These are phyloP conservation scores for Porites divaricata DNA, from an alignment of 92 coral and sea anemone species.

Conservation along the genomic window DNA sequence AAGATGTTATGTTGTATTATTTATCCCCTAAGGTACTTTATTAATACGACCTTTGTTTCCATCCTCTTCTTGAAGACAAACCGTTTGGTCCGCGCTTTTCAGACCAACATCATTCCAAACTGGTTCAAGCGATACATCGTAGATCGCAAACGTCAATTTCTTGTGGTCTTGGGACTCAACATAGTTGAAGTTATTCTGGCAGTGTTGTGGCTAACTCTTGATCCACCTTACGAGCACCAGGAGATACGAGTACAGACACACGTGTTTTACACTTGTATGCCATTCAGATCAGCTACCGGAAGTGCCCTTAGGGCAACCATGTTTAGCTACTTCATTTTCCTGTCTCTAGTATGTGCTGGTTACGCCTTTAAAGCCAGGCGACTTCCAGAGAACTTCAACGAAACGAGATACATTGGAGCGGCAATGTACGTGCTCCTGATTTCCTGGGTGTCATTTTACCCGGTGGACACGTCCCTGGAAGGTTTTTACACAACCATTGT, in stretches of 20 bases:
- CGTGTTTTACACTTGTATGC: conserved; percentile 50
- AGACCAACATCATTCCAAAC: conserved; percentile 44
- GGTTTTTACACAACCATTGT: conserved; percentile 58
- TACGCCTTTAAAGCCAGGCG: conserved; percentile 65
- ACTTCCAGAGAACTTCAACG: conserved; percentile 63
- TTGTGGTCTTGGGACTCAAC: conserved; percentile 41
- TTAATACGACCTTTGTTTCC: conserved; percentile 72
- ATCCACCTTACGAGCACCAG: conserved; percentile 46
- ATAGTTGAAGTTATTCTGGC: conserved; percentile 45
- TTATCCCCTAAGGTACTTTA: conserved; percentile 74
- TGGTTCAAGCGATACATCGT: conserved; percentile 53
- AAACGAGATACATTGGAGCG: conserved; percentile 56
- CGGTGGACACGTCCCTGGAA: conserved; percentile 59
- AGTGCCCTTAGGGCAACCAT: conserved; percentile 25
- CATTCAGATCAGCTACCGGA: conserved; percentile 36
- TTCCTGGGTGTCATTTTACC: conserved; percentile 61
- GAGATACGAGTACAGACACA: conserved; percentile 38
- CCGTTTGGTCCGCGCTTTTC: conserved; percentile 78
- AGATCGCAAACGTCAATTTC: conserved; percentile 56
- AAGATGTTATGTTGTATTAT: conserved; percentile 55
- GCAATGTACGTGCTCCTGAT: conserved; percentile 54
- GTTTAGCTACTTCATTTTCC: conserved; percentile 51
- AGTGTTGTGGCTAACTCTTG: conserved; percentile 39
- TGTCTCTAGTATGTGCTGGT: conserved; percentile 44
- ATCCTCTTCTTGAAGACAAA: conserved; percentile 77